Percentiles rank a stretch among this genome's conserved stretches.
These are phyloP conservation scores for Alsophila aescularia DNA, from an alignment of 2,888 invertebrate genomes.

Conservation along the genomic window DNA sequence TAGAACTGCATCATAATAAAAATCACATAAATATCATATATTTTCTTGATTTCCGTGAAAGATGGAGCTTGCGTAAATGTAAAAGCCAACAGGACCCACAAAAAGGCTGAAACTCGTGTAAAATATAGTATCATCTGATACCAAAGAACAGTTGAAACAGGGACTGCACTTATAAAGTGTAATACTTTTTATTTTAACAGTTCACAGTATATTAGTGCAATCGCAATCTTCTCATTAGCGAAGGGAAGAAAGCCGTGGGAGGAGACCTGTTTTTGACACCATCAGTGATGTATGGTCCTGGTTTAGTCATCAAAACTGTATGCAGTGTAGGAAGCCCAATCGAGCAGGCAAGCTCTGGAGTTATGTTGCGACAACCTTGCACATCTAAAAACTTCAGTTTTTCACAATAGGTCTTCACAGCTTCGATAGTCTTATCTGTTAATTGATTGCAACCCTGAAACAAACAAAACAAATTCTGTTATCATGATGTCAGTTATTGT, in stretches of 20 bases:
- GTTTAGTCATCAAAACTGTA: conserved; percentile 77
- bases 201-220: conserved; percentile 66
- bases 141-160: no score
- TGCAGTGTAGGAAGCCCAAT: conserved; percentile 74
- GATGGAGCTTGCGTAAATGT: no score
- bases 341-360: conserved; percentile 72
- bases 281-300: conserved; percentile 73
- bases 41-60: no score
- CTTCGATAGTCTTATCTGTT: conserved; percentile 83
- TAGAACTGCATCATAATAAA: no score
- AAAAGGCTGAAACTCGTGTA: no score
- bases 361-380: conserved; percentile 79
- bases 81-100: no score
- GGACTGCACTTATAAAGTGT: background rate
- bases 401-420: conserved; percentile 76
- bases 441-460: conserved; percentile 86
- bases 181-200: no score
- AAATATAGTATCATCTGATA: no score
- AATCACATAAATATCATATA: no score
- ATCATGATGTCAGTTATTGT: no score
- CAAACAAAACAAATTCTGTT: conserved; percentile 54
- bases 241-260: conserved; percentile 69
- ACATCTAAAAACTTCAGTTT: conserved; percentile 85
- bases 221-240: conserved; percentile 70
- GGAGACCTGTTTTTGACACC: conserved; percentile 67